Base-by-base conservation (phyloP, 2,888 invertebrate genomes). In the Thereva unica region DNA sequence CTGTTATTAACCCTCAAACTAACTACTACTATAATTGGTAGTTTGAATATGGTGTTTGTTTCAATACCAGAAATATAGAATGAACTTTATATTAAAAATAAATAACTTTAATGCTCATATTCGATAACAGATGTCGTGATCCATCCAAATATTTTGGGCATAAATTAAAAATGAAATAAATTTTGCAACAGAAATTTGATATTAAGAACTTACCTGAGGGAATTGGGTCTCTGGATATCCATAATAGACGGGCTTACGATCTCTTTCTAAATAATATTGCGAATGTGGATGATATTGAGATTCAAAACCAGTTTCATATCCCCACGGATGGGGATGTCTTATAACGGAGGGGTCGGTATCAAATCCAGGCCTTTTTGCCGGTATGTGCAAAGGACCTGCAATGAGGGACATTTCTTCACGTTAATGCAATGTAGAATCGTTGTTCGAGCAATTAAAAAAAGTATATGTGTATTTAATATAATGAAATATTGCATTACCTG, bases 361-460 rank as follows among this genome's bases (percentile, higher is more conserved):
- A 78, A 84, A 89, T 73, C 82, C 84, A 67, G 85, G 82, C 77
- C 93, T 85, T 82, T 94, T 93, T 76, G 93, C 93, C 72, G 93
- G 94, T 82, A 94, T 93, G 84, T 94, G 93, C 71, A 94, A 85
- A 68, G 90, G 90, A 71, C 91, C 92, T 80, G 78, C 75, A 76
- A 79, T 77, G 72, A 80, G 76, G 73, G 69, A 89, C 87, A 68
- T 89, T 86, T 82, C 89, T 78, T 71, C 61, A 74, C 70, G 68
- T 71, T 71, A 72, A 66, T 49, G 23, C 8, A 40, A 38, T 38
- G 38, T 23, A 23, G 35, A 23, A 34, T 35, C 35, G 34, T 50
- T 50, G 6, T 50, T 34, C 5, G 6, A 10, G 12, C 12, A 47
- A 47, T 47, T 47, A 9, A 4, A 47, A 47, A n/a, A 47, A 10